Base-by-base conservation (phyloP, 2,113 vertebrate species). In the Oreocharis arfaki region DNA sequence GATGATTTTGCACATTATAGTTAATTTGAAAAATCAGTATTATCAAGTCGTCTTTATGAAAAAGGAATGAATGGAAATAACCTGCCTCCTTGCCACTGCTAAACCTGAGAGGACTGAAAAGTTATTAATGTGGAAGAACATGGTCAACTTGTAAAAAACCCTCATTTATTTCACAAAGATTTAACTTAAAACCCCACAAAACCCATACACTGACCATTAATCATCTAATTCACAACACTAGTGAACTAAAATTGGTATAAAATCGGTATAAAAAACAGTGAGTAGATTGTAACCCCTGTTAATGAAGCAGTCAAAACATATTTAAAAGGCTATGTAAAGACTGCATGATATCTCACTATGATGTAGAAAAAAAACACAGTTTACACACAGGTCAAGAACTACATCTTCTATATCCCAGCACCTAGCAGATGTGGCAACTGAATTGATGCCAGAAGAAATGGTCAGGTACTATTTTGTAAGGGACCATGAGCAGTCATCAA, bases 211-310 rank as follows among this genome's bases (percentile, higher is more conserved):
- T 46, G 55, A 75, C 42, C 7, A n/a, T n/a, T n/a, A n/a, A n/a
- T 71, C 68, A 80, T 30, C 30, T 46, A 59, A 67, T 67, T 78
- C 17, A 16, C 39, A 86, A 67, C n/a, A 42, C 16, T 33, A 61
- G 10, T 50, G 41, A 90, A 85, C 27, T 60, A 44, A 65, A 75
- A 85, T 4, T 53, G 8, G 5, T 64, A 64, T 52, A 27, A 76
- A n/a, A n/a, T n/a, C n/a, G n/a, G n/a, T n/a, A n/a, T n/a, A n/a
- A 60, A 60, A 74, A 77, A 0, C 8, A 49, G 10, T 1, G 0
- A 84, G 32, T 13, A 84, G 35, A 44, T 24, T 87, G 39, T 32
- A 27, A 16, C 3, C 12, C 10, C 28, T 69, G 18, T 10, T 10
- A 59, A 30, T 21, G 27, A 83, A 32, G 11, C 16, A 65, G 26